phyloP scores from a whole-genome alignment of 2,888 invertebrate genomes.

The Carterocephalus palaemon region DNA sequence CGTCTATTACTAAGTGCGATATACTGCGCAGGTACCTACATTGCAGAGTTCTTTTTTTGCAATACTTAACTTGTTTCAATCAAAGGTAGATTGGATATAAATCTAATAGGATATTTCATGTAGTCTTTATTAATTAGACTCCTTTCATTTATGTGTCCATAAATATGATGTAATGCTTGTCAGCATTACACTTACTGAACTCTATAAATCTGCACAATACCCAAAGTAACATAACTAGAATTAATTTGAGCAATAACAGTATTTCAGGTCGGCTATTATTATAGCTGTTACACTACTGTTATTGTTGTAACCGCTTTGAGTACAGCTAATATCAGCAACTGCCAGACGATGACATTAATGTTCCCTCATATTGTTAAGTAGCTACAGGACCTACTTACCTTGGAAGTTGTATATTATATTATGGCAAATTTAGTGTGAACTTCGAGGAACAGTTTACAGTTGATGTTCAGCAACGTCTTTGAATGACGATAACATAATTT shows the following conservation, averaged over 20 bases:
- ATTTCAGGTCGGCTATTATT: constrained; percentile 14
- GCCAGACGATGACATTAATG: constrained; percentile 25
- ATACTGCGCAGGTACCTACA: too few species aligned
- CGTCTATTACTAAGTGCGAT: too few species aligned
- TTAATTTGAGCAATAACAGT: constrained; percentile 24
- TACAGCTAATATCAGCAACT: constrained; percentile 34
- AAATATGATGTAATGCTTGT: constrained; percentile 13
- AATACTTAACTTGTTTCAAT: constrained; percentile 1
- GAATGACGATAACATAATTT: too few species aligned
- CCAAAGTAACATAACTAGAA: constrained; percentile 15
- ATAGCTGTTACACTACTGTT: constrained; percentile 10
- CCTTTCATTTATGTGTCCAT: constrained; percentile 10
- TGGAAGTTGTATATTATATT: too few species aligned
- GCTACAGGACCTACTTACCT: too few species aligned
- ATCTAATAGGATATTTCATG: not conserved
- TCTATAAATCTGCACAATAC: constrained; percentile 17
- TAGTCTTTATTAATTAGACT: constrained; percentile 4
- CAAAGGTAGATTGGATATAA: not conserved
- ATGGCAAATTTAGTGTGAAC: too few species aligned
- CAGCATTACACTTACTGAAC: constrained; percentile 8
- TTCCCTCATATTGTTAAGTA: not conserved
- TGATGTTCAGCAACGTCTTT: too few species aligned
- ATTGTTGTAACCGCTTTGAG: constrained; percentile 6
- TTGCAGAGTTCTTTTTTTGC: too few species aligned
- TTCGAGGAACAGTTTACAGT: too few species aligned